These are phyloP conservation scores for Drosophila acutilabella DNA, from an alignment of 2,888 invertebrate species.

Conservation along the genomic window DNA sequence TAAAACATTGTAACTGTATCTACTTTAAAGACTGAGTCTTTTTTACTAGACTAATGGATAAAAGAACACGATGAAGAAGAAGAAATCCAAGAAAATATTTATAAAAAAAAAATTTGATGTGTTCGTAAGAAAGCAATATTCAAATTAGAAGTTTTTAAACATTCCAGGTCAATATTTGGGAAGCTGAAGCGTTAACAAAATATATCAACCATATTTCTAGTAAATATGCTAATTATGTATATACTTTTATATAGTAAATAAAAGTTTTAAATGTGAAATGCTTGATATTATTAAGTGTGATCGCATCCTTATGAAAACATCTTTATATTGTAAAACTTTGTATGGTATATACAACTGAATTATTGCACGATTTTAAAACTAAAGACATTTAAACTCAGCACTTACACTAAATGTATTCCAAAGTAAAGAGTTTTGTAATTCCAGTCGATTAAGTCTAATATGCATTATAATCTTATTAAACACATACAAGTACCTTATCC, in stretches of 20 bases:
- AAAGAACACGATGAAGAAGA: not conserved
- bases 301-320: constrained; percentile 15
- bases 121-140: constrained; percentile 30
- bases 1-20: constrained; percentile 42
- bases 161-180: constrained; percentile 38
- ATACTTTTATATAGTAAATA: constrained; percentile 1
- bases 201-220: not conserved
- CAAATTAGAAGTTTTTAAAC: constrained; percentile 14
- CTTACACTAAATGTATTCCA: constrained; percentile 10
- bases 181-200: not conserved
- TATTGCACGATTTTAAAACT: constrained; percentile 48
- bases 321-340: not conserved
- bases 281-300: constrained; percentile 20
- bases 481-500: constrained; percentile 40
- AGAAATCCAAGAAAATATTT: not conserved
- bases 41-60: constrained; percentile 5
- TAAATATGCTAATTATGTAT: constrained; percentile 1
- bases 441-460: constrained; percentile 25
- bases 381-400: constrained; percentile 8
- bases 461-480: constrained; percentile 46
- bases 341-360: constrained; percentile 7
- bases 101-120: not conserved
- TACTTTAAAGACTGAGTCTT: constrained; percentile 59
- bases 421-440: constrained; percentile 7
- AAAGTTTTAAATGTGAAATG: constrained; percentile 14